Percentiles rank a stretch among this genome's conserved stretches.
Conservation (phyloP, 2,113 vertebrate species). For the Albula goreensis region DNA sequence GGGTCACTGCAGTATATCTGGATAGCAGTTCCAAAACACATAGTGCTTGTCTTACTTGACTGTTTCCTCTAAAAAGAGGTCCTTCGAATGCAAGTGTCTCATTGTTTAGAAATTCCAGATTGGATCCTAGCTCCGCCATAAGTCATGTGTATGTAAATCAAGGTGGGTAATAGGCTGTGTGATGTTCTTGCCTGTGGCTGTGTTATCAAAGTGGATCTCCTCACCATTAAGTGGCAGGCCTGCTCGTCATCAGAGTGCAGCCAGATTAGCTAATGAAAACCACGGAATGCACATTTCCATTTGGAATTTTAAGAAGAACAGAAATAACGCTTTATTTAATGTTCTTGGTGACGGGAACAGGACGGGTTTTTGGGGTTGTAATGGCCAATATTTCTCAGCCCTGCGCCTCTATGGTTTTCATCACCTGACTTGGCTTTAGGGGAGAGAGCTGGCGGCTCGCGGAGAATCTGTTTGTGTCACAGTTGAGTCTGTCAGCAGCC, state of each 20-base stretch:
- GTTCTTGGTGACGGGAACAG: slow-evolving; percentile 12
- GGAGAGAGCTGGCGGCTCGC: slow-evolving; percentile 58
- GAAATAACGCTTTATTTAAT: slow-evolving; percentile 28
- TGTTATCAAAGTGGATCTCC: slow-evolving; percentile 76
- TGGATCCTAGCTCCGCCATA: slow-evolving; percentile 62
- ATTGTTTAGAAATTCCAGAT: slow-evolving; percentile 56
- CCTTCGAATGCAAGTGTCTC: background rate
- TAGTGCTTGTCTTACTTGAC: background rate
- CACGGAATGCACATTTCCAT: background rate
- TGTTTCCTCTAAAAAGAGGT: background rate
- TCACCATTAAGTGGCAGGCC: slow-evolving; percentile 71
- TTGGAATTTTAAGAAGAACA: background rate
- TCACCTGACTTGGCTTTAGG: slow-evolving; percentile 71
- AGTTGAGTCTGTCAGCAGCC: slow-evolving; percentile 67
- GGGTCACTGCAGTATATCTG: background rate
- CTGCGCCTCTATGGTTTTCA: slow-evolving; percentile 62
- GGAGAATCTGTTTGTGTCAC: slow-evolving; percentile 64
- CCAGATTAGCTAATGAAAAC: slow-evolving; percentile 65
- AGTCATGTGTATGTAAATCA: slow-evolving; percentile 67
- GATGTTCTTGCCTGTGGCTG: slow-evolving; percentile 17
- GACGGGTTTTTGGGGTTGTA: slow-evolving; percentile 45
- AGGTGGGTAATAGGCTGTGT: slow-evolving; percentile 59
- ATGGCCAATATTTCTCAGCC: slow-evolving; percentile 66
- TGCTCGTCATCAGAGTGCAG: slow-evolving; percentile 67
- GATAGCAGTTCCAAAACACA: background rate